Conservation (phyloP, 2,113 vertebrate genomes). For the Erythrolamprus reginae region DNA sequence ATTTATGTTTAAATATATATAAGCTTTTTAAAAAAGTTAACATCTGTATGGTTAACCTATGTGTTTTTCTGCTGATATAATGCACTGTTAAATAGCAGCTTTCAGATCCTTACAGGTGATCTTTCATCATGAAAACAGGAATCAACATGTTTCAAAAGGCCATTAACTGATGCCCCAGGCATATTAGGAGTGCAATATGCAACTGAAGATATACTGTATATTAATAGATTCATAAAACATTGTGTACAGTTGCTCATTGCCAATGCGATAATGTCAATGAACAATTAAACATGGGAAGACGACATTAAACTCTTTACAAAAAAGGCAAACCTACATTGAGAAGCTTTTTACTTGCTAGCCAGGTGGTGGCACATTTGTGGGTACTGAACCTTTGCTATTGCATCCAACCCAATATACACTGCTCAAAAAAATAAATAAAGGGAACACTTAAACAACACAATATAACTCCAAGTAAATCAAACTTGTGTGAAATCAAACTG, state of each 20-base stretch:
- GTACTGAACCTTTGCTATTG: not conserved
- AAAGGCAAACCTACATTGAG: not conserved
- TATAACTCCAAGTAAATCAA: too few relatives aligned
- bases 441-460: too few relatives aligned
- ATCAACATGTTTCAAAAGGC: not conserved
- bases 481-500: too few relatives aligned
- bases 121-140: conserved; percentile 15
- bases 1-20: not conserved
- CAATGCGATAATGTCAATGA: not conserved
- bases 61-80: not conserved
- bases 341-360: not conserved
- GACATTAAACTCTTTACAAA: not conserved
- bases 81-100: not conserved
- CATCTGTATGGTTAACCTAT: conserved; percentile 8
- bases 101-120: conserved; percentile 14
- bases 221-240: conserved; percentile 15
- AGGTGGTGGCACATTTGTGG: not conserved
- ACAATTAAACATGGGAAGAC: conserved; percentile 10
- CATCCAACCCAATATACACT: not conserved
- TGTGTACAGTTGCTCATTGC: conserved; percentile 9
- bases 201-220: not conserved
- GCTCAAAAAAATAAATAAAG: too few relatives aligned
- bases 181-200: not conserved
- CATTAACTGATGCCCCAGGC: not conserved
- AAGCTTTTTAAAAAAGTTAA: not conserved